phyloP scores from a whole-genome alignment of 2,888 invertebrate species.

The Aphidius colemani region DNA sequence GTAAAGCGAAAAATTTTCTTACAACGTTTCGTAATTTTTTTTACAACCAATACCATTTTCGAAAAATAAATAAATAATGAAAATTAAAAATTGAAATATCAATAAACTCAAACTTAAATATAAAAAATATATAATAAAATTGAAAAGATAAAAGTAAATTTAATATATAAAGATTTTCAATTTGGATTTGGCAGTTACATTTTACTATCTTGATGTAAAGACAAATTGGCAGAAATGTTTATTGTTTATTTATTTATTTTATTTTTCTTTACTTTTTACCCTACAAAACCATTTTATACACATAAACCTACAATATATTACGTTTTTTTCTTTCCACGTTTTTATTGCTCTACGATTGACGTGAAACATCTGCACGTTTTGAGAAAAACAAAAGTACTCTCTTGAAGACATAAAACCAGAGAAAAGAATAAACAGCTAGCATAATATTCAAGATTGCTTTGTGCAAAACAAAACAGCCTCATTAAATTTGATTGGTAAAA shows the following conservation, averaged over 20 bases:
- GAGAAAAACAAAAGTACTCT: neutral
- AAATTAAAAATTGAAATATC: neutral
- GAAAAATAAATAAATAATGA: neutral
- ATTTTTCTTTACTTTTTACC: no score
- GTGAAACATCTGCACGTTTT: conserved; percentile 46
- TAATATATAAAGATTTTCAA: conserved; percentile 3
- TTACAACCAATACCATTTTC: neutral
- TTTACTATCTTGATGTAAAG: no score
- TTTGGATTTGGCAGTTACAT: neutral
- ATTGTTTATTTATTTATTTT: no score
- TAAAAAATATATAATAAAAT: neutral
- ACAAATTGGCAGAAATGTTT: no score
- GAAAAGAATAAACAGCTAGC: no score
- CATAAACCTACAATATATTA: neutral
- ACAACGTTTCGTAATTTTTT: neutral
- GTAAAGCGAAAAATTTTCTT: conserved; percentile 4
- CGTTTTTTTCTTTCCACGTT: neutral
- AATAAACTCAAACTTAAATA: neutral
- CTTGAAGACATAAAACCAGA: no score
- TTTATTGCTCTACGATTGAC: conserved; percentile 39
- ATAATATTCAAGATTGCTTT: no score
- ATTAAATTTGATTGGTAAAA: no score
- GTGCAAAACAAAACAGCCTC: no score
- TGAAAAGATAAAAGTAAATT: conserved; percentile 1
- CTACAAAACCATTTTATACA: no score